phyloP scores from a whole-genome alignment of 2,888 invertebrate species.

The Gibbula magus region DNA sequence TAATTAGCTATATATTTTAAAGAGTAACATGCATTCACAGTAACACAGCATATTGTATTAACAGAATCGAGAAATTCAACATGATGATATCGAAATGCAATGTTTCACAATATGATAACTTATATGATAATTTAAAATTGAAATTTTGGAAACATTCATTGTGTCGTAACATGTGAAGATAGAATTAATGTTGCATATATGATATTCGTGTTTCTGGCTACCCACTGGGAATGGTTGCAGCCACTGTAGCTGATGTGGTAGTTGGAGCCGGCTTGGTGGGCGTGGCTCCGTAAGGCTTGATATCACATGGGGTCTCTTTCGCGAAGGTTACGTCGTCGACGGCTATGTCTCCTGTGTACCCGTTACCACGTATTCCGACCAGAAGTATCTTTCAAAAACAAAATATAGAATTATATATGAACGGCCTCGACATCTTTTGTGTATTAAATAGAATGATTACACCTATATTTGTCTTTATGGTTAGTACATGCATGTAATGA shows the following conservation, averaged over 20 bases:
- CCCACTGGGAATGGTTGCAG: slow-evolving; percentile 43
- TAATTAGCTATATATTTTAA: too few relatives aligned
- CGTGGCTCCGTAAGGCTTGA: slow-evolving; percentile 45
- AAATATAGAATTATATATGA: background rate
- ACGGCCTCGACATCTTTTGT: background rate
- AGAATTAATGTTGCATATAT: background rate
- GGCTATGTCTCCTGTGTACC: slow-evolving; percentile 69
- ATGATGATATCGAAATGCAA: too few relatives aligned
- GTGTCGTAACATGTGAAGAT: background rate
- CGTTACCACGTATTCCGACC: slow-evolving; percentile 65
- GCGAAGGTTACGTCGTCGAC: slow-evolving; percentile 69
- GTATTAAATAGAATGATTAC: too few relatives aligned
- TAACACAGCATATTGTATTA: too few relatives aligned
- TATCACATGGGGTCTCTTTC: slow-evolving; percentile 39
- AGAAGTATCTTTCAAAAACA: slow-evolving; percentile 63
- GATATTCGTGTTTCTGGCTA: too few relatives aligned
- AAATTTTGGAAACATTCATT: too few relatives aligned
- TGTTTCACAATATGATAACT: too few relatives aligned
- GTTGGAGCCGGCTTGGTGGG: slow-evolving; percentile 32
- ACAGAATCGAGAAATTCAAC: too few relatives aligned
- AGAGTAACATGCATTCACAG: too few relatives aligned
- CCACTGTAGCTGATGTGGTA: slow-evolving; percentile 34
- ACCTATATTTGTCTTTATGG: too few relatives aligned
- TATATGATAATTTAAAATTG: too few relatives aligned
- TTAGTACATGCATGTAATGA: too few relatives aligned